These are phyloP conservation scores for Lipophrys pholis DNA, from an alignment of 2,113 vertebrate genomes.

Conservation along the genomic window DNA sequence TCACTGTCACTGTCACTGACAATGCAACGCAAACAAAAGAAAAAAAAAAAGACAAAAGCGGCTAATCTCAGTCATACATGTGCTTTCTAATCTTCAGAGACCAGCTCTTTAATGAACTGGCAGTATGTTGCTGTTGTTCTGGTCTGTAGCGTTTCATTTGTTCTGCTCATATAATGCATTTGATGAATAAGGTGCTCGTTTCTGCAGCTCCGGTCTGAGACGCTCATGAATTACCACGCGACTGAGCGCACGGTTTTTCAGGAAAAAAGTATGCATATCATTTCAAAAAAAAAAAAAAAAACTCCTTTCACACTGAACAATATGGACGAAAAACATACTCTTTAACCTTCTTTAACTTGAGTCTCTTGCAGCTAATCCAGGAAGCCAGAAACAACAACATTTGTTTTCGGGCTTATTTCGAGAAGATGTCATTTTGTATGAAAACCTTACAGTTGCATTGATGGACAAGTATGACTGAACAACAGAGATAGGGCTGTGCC, in stretches of 20 bases:
- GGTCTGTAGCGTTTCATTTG: constrained; percentile 28
- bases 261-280: neutral
- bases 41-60: constrained; percentile 53
- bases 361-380: neutral
- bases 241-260: too few relatives aligned
- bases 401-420: too few relatives aligned
- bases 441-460: neutral
- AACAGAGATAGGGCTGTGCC: too few relatives aligned
- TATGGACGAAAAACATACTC: neutral
- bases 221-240: neutral
- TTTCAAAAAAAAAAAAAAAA: neutral
- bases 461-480: too few relatives aligned
- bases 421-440: neutral
- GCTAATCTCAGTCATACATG: constrained; percentile 60
- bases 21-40: constrained; percentile 8
- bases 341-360: neutral
- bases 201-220: constrained; percentile 5
- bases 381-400: too few relatives aligned
- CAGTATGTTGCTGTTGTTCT: constrained; percentile 47
- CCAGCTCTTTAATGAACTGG: constrained; percentile 66
- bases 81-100: constrained; percentile 59
- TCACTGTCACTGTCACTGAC: constrained; percentile 58
- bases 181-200: constrained; percentile 45
- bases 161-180: constrained; percentile 21
- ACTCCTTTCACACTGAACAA: neutral